Base-by-base conservation (phyloP, 1,140 invertebrate genomes). In the Drosophila insularis region DNA sequence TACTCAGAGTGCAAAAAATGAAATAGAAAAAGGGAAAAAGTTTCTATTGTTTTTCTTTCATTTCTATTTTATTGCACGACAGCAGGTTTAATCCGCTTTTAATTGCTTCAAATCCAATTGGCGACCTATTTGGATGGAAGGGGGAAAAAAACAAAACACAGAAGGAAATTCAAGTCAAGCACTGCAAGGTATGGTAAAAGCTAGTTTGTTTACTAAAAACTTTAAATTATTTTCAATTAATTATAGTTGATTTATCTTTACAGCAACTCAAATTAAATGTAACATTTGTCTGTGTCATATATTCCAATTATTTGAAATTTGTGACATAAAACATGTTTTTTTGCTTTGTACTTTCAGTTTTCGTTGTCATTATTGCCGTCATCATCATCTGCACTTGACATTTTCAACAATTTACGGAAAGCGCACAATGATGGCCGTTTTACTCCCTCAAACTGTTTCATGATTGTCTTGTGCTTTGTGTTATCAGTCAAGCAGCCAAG, bases 71-170 rank as follows among this genome's bases (percentile, higher is more conserved):
- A 37, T 66, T 66, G 63, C 67, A 76, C 68, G 71, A 70, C 61
- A 69, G 55, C 68, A 60, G 62, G 56, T 77, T 82, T 89, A 87
- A 87, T 82, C 84, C 80, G 69, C 55, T 87, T 87, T 87, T 87
- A 87, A 87, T 87, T 87, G 84, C 80, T 69, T 84, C 55, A 82
- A 87, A 87, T 89, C 82, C 82, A 87, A 82, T 89, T 89, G 82
- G 67, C 76, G 84, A 82, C 84, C 84, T 69, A 82, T 76, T 80
- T 73, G 68, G 8, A 46, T 73, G 17, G 17, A 10, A 19, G 14
- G 14, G 14, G 7, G 10, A 46, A 46, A 0, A 46, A 17, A 46
- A 17, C 2, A 46, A 19, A 46, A 19, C 17, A 8, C 8, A 2
- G 8, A 17, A 46, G 14, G 7, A 21, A 50, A 19, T 21, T 2